A percentile compares a stretch with the other conserved stretches of the same genome.
phyloP scores from a whole-genome alignment of 2,113 vertebrate species.

The Glaucidium brasilianum region DNA sequence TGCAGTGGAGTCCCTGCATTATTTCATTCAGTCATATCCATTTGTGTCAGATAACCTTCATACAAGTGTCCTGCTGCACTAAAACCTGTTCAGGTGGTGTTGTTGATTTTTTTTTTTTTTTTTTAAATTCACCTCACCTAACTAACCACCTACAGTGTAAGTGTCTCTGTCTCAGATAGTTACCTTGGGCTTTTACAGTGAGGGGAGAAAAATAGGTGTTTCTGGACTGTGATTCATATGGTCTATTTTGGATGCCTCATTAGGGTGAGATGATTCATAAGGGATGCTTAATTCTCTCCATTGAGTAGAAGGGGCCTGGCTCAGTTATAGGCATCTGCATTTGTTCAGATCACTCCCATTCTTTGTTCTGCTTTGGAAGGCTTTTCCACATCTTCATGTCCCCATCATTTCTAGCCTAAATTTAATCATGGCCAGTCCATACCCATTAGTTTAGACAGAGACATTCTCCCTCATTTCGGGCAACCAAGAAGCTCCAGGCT shows the following conservation, averaged over 20 bases:
- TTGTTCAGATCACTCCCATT: slow-evolving; percentile 1
- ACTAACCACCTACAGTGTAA: neutral
- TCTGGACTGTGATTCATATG: slow-evolving; percentile 46
- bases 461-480: neutral
- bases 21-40: neutral
- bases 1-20: neutral
- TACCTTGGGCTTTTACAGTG: neutral
- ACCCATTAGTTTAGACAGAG: neutral
- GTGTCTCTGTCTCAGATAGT: neutral
- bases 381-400: neutral
- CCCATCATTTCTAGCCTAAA: neutral
- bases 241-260: slow-evolving; percentile 23
- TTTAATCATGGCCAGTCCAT: neutral
- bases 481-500: neutral
- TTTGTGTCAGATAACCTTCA: neutral
- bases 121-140: neutral
- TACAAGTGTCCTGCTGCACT: neutral
- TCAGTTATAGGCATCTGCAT: neutral
- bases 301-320: neutral
- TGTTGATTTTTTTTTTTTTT: neutral
- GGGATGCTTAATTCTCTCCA: neutral
- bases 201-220: neutral
- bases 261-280: slow-evolving; percentile 45
- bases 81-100: neutral
- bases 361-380: neutral